Percentiles rank a stretch among this genome's conserved stretches.
Evolutionary conservation across 2,113 vertebrate species (phyloP).

Genomic region (Hippocampus zosterae): DNA sequence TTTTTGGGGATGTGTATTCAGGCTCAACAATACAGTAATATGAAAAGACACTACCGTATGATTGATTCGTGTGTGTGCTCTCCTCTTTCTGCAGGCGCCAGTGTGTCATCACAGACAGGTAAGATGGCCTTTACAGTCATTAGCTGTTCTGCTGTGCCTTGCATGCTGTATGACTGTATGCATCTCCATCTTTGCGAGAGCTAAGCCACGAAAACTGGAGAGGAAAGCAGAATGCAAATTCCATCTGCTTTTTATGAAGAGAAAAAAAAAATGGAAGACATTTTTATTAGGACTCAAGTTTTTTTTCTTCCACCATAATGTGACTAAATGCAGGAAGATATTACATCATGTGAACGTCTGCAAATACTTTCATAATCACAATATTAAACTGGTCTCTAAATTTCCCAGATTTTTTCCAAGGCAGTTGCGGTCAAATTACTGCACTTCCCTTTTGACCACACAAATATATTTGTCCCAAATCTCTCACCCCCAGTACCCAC

Average conservation of each 20-base stretch:
- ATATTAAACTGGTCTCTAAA: too few species aligned
- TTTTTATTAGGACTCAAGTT: too few species aligned
- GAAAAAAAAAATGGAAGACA: too few species aligned
- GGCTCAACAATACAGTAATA: background rate
- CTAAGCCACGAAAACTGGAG: background rate
- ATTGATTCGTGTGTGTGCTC: slow-evolving; percentile 38
- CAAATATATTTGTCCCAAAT: slow-evolving; percentile 17
- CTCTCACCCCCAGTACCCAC: background rate
- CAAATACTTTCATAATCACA: background rate
- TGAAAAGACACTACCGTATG: slow-evolving; percentile 28
- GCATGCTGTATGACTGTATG: slow-evolving; percentile 19
- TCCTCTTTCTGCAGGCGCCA: slow-evolving; percentile 61
- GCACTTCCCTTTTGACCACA: too few species aligned
- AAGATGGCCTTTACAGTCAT: slow-evolving; percentile 44
- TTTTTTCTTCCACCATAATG: too few species aligned
- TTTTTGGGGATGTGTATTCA: slow-evolving; percentile 9
- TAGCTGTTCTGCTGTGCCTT: slow-evolving; percentile 21
- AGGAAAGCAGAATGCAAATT: background rate
- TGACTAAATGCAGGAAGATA: background rate
- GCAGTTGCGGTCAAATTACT: background rate
- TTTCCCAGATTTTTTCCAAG: too few species aligned
- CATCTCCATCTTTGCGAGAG: background rate
- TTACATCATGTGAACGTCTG: background rate
- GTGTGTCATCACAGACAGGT: slow-evolving; percentile 71
- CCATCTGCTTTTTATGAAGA: background rate